A percentile compares a stretch with the other conserved stretches of the same genome.
phyloP scores from a whole-genome alignment of 2,113 vertebrate genomes.

The Ochotona curzoniae region DNA sequence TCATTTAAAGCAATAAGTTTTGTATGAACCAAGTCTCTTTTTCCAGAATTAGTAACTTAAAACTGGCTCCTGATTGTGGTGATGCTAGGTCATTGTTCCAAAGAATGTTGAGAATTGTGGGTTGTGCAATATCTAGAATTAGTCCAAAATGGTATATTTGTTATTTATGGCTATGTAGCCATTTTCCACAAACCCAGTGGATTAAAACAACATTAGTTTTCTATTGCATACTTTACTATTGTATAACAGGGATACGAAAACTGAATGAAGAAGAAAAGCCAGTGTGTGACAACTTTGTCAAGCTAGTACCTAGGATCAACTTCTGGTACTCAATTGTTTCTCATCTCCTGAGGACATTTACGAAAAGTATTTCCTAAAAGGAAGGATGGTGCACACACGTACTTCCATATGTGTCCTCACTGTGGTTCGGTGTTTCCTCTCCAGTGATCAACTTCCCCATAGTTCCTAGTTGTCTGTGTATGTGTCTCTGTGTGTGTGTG shows the following conservation, averaged over 20 bases:
- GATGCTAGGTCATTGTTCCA: neutral
- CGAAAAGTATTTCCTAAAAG: neutral
- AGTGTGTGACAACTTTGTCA: neutral
- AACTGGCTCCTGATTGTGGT: neutral
- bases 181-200: neutral
- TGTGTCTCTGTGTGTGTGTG: no score
- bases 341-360: neutral
- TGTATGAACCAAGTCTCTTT: neutral
- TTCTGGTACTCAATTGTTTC: neutral
- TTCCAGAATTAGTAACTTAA: neutral
- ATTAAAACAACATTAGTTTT: neutral
- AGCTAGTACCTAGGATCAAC: neutral
- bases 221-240: neutral
- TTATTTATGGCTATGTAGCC: neutral
- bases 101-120: neutral
- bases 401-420: no score
- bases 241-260: neutral
- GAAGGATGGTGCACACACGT: neutral
- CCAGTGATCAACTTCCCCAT: neutral
- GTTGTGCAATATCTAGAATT: constrained; percentile 14
- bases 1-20: neutral
- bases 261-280: neutral
- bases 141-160: neutral
- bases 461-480: neutral
- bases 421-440: no score